A percentile compares a stretch with the other conserved stretches of the same genome.
phyloP scores from a whole-genome alignment of 2,797 vertebrate genomes.

The Babyrousa celebensis region DNA sequence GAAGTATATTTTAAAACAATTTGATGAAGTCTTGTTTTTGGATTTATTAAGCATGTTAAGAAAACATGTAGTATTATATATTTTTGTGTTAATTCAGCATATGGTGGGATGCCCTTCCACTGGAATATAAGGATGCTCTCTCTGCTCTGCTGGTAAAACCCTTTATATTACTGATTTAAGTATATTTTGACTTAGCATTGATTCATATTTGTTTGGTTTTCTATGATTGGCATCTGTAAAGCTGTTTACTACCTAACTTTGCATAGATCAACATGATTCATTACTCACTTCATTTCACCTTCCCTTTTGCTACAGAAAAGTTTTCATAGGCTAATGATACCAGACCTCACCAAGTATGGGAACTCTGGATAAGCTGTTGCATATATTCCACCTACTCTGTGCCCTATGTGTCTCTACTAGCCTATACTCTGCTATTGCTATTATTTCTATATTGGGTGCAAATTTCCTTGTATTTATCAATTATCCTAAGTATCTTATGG shows the following conservation, averaged over 20 bases:
- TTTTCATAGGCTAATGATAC: not conserved
- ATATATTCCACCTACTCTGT: not conserved
- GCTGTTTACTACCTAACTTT: not conserved
- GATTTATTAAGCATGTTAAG: not conserved
- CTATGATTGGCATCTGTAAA: not conserved
- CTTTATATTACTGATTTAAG: not conserved
- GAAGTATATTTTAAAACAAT: slow-evolving; percentile 5
- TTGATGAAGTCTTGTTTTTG: not conserved
- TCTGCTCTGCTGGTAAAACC: not conserved
- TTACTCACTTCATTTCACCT: not conserved
- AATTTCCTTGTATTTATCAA: not conserved
- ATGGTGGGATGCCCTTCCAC: not conserved
- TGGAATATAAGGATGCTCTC: not conserved
- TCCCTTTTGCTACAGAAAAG: not conserved
- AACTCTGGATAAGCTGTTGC: not conserved
- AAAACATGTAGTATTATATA: not conserved
- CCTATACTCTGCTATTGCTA: not conserved
- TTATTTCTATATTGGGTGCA: not conserved
- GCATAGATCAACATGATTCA: not conserved
- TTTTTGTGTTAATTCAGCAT: not conserved
- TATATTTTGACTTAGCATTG: not conserved
- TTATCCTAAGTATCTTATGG: not conserved
- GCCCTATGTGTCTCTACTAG: not conserved
- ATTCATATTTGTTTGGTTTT: not conserved
- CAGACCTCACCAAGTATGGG: not conserved